Evolutionary conservation across 2,113 vertebrate species (phyloP), one percentile per base, ranked within the genome.

Genomic region (Perca schrenkii): DNA sequence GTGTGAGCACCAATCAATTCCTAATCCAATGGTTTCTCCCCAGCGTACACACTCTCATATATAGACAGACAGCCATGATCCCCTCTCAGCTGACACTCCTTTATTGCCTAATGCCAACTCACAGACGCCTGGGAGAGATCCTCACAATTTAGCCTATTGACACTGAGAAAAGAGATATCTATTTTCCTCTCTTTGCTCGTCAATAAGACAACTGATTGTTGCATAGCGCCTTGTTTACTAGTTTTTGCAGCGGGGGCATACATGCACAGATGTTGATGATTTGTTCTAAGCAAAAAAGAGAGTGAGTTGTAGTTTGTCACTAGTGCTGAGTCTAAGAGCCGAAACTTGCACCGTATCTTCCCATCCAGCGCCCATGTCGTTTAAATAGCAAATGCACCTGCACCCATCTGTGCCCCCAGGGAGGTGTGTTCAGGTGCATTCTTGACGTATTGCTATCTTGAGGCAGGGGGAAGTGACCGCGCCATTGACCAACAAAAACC

Each of bases 191-290:
- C 25, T 57, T 54, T 47, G 65, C 75, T 11, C 4, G 1, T 86
- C 86, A 79, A 83, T 88, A 85, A 90, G 25, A 74, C 56, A 50
- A 25, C 52, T 77, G 63, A 82, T 79, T 79, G 77, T 22, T 62
- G 64, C 46, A 1, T 58, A 17, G 25, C 2, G 31, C 10, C 17
- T n/a, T n/a, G n/a, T 53, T 75, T 21, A 46, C 47, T 8, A 43
- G 40, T 4, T 25, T 10, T 16, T 67, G 34, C 19, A 61, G 22
- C 17, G 14, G 62, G 31, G 31, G 31, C 31, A 31, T 28, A 28
- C 2, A 4, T 31, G 34, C 34, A 34, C 34, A 7, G 6, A 56
- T 3, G 16, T 22, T 65, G 6, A 43, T 28, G 12, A 28, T 25
- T 17, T 25, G 16, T 25, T 31, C 28, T 15, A 5, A 49, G 17